Evolutionary conservation across 2,888 invertebrate species (phyloP).

Genomic region (Drosophila affinis): DNA sequence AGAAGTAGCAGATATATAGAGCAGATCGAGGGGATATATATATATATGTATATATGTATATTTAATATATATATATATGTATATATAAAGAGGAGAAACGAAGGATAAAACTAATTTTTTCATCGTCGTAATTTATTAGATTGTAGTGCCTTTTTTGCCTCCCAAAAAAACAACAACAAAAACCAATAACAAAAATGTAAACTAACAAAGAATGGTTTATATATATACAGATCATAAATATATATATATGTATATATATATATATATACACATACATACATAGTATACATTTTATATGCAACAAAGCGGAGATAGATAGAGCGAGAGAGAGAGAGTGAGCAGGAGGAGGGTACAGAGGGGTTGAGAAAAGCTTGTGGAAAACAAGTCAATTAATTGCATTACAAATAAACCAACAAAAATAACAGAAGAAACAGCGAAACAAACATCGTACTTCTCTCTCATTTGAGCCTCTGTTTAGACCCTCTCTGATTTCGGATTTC

Average conservation of each 20-base stretch:
- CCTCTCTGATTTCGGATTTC: slow-evolving; percentile 17
- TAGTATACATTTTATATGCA: slow-evolving; percentile 49
- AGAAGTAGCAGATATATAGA: neutral
- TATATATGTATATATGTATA: slow-evolving; percentile 33
- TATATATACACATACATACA: slow-evolving; percentile 35
- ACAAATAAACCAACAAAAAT: slow-evolving; percentile 21
- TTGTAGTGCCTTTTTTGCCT: slow-evolving; percentile 82
- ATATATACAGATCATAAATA: slow-evolving; percentile 49
- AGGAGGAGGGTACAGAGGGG: neutral
- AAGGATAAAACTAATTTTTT: slow-evolving; percentile 46
- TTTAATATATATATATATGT: slow-evolving; percentile 25
- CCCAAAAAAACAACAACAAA: slow-evolving; percentile 53
- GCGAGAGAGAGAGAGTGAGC: slow-evolving; percentile 19
- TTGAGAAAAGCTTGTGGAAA: slow-evolving; percentile 40
- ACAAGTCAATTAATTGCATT: slow-evolving; percentile 68
- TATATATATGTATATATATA: slow-evolving; percentile 53
- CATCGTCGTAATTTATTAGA: slow-evolving; percentile 76
- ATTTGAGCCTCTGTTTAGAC: slow-evolving; percentile 21
- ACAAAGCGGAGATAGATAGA: slow-evolving; percentile 29
- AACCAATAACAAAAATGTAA: slow-evolving; percentile 37
- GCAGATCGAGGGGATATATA: slow-evolving; percentile 4
- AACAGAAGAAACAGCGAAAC: slow-evolving; percentile 4
- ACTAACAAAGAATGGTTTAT: slow-evolving; percentile 55
- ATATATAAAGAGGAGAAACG: slow-evolving; percentile 34
- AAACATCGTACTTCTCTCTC: slow-evolving; percentile 27